Evolutionary conservation across 2,113 vertebrate species (phyloP), one percentile per base, ranked within the genome.

Genomic region (Tringa solitaria): DNA sequence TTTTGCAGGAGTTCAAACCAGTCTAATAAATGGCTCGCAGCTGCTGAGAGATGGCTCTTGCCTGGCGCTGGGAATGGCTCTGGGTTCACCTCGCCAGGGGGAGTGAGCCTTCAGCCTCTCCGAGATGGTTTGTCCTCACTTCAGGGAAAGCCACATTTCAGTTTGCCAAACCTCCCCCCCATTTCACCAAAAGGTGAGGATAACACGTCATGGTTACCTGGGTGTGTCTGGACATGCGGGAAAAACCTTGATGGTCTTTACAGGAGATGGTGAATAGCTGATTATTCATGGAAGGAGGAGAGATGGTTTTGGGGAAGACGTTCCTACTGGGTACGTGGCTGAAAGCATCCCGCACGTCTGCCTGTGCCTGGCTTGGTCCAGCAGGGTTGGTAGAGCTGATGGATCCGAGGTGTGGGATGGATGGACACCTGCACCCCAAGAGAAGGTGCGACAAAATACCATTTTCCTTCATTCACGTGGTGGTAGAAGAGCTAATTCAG

Each of bases 1-100:
- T 95, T 72, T 50, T 20, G 61, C 39, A 43, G 90, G 39, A 2
- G 10, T 75, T 93, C 95, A 84, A 90, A 74, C 41, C 91, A 17
- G 2, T 83, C 95, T 94, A 89, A 95, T 91, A 96, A 96, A 96
- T 93, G 96, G 81, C 68, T 89, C 43, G 7, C 96, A 97, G 96
- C 96, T 98, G 98, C 68, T 95, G 96, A 96, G 89, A 95, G 96
- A 90, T 0, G 2, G 82, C 46, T 85, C 53, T 59, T n/a, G 79
- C 35, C 90, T 96, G 97, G 89, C 10, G 20, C 32, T 69, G 90
- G 94, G 53, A 74, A 87, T 84, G 3, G 4, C 26, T 48, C 14
- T 9, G 39, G 32, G n/a, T 64, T 81, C 80, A 84, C 83, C 75
- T 48, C 51, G 51, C 12, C 50, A 27, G 26, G 48, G 8, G 18